Base-by-base conservation (phyloP, 92 coral and sea anemone species). In the Zoanthus gigantus region DNA sequence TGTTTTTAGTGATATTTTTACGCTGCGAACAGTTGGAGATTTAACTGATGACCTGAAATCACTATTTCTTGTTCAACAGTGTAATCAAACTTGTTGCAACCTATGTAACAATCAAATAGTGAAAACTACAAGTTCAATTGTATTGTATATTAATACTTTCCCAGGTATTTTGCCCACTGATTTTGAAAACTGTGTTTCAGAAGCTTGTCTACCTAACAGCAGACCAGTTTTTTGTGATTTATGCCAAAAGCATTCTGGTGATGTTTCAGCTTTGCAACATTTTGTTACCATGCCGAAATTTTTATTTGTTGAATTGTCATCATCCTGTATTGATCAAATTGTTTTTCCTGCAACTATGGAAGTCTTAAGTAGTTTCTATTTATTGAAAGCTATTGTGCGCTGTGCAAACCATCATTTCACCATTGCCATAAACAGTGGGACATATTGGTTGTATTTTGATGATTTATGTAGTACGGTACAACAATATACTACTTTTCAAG, bases 161-260 rank as follows among this genome's bases (percentile, higher is more conserved):
- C 88, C 44, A 83, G 69, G 60, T 60, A 46, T 61, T 9, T 13
- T 16, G 66, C 46, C 84, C 65, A 83, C 73, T 5, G 34, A 65
- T 10, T 89, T 83, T 89, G 78, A 47, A 76, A 83, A 76, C 81
- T 34, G 52, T 89, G 92, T 89, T 76, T 85, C 88, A 85, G 92
- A 92, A 69, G 92, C 89, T 32, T 50, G 57, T 75, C 79, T 76
- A 3, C 92, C 92, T 75, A 61, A 71, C 53, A 89, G 79, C 68
- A 83, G 78, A 28, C 77, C 58, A 42, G 69, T 83, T 83, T 89
- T 29, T 71, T 79, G 90, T 87, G 90, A 78, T 34, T 79, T 23
- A 12, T 87, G 90, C 73, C 90, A 87, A 48, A 87, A 18, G 66
- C 86, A 87, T 78, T 63, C 68, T 61, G 68, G 68, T 61, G 68